These are phyloP conservation scores for Caerostris extrusa DNA, from an alignment of 1,140 invertebrate species.

Conservation along the genomic window DNA sequence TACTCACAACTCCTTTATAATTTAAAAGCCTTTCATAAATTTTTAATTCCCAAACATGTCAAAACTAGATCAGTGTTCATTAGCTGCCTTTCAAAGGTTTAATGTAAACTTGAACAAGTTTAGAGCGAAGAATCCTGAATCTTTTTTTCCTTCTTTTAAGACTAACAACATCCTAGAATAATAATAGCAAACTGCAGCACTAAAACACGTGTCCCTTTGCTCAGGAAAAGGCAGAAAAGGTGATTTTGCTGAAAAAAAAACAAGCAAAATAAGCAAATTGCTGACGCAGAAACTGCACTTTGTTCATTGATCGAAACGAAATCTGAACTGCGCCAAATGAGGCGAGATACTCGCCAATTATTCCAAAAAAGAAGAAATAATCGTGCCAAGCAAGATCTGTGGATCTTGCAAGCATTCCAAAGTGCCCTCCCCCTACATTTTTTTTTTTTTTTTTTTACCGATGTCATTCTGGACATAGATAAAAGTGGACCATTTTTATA, in stretches of 20 bases:
- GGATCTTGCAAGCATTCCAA: background rate
- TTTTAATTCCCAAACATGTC: background rate
- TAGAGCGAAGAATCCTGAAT: background rate
- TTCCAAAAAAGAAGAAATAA: background rate
- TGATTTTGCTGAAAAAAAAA: background rate
- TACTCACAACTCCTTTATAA: too few species aligned
- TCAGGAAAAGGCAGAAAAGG: background rate
- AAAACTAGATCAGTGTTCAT: slow-evolving; percentile 2
- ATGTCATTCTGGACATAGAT: slow-evolving; percentile 15
- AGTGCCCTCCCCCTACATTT: background rate
- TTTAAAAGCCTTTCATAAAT: background rate
- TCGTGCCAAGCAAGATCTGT: slow-evolving; percentile 29
- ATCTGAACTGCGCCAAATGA: slow-evolving; percentile 64
- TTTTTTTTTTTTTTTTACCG: background rate
- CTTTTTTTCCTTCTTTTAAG: background rate
- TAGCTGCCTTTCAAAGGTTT: background rate
- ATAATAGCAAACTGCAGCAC: background rate
- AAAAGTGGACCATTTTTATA: slow-evolving; percentile 33
- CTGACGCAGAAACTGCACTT: slow-evolving; percentile 35
- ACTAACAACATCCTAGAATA: background rate
- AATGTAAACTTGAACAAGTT: background rate
- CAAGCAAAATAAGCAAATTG: background rate
- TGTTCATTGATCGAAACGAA: slow-evolving; percentile 48
- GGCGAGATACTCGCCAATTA: slow-evolving; percentile 46
- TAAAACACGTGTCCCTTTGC: slow-evolving; percentile 8